phyloP scores from a whole-genome alignment of 2,797 vertebrate species.

The Sphaeramia orbicularis region DNA sequence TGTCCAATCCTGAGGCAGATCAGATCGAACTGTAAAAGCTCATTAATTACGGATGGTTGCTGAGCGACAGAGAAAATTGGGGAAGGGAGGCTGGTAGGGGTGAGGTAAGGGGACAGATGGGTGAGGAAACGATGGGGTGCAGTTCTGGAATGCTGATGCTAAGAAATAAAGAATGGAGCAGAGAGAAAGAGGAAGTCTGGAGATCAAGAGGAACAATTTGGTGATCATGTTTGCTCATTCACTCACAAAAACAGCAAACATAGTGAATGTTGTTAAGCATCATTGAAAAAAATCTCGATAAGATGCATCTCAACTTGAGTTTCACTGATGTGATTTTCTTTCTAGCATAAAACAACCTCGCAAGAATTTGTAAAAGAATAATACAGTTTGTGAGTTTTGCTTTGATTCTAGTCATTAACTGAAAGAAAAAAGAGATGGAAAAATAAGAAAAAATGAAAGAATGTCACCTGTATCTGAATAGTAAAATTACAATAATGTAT shows the following conservation, averaged over 20 bases:
- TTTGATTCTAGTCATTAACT: neutral
- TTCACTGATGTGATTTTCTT: slow-evolving; percentile 14
- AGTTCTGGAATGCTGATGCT: slow-evolving; percentile 40
- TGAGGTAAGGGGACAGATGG: slow-evolving; percentile 44
- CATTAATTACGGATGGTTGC: slow-evolving; percentile 84
- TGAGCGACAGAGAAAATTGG: slow-evolving; percentile 60
- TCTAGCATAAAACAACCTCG: slow-evolving; percentile 1
- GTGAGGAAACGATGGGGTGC: slow-evolving; percentile 39
- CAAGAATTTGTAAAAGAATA: slow-evolving; percentile 1
- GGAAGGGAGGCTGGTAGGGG: slow-evolving; percentile 32
- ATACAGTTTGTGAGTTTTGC: neutral
- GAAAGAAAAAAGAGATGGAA: neutral
- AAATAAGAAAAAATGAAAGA: too few species aligned
- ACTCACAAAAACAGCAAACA: slow-evolving; percentile 1
- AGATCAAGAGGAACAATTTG: slow-evolving; percentile 63
- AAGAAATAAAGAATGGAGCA: slow-evolving; percentile 31
- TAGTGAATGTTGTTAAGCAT: neutral
- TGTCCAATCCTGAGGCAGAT: slow-evolving; percentile 82
- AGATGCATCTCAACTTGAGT: slow-evolving; percentile 12
- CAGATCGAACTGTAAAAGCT: slow-evolving; percentile 83
- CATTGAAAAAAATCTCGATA: slow-evolving; percentile 1
- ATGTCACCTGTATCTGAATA: too few species aligned
- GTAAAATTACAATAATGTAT: too few species aligned
- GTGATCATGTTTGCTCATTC: slow-evolving; percentile 52
- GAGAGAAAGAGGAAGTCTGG: slow-evolving; percentile 29